Conservation (phyloP, 2,113 vertebrate species). For the Burhinus bistriatus region DNA sequence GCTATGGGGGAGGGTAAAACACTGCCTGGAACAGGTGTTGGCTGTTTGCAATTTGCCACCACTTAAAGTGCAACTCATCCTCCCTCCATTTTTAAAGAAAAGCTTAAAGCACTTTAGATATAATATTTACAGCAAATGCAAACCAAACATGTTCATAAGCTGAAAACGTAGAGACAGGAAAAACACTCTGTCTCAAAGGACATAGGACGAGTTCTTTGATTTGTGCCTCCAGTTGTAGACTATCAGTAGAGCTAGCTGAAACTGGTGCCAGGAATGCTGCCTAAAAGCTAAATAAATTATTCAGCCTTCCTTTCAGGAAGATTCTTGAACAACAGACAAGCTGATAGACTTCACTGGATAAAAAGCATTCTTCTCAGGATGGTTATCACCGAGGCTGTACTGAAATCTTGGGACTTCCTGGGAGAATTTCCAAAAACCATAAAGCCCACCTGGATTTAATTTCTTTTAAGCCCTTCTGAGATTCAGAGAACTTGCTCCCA, state of each 20-base stretch:
- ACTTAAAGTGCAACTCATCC: background rate
- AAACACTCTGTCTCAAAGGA: background rate
- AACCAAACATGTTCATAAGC: fast-evolving
- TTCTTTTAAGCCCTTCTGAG: background rate
- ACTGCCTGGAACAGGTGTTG: background rate
- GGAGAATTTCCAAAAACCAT: background rate
- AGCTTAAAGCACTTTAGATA: background rate
- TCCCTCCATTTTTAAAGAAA: background rate
- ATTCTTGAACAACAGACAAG: background rate
- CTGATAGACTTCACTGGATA: background rate
- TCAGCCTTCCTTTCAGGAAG: background rate
- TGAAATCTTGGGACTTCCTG: background rate
- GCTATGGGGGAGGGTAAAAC: background rate
- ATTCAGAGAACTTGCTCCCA: background rate
- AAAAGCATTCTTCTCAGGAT: background rate
- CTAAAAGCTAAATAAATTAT: background rate
- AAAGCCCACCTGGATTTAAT: background rate
- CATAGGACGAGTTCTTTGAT: background rate
- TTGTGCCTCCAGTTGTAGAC: fast-evolving
- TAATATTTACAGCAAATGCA: background rate
- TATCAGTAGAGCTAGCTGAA: background rate
- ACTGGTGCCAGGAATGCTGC: background rate
- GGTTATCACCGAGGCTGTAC: background rate
- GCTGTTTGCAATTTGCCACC: background rate
- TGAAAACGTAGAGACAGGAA: fast-evolving